Evolutionary conservation across 2,797 vertebrate species (phyloP).

Genomic region (Paramormyrops hopkinsi): DNA sequence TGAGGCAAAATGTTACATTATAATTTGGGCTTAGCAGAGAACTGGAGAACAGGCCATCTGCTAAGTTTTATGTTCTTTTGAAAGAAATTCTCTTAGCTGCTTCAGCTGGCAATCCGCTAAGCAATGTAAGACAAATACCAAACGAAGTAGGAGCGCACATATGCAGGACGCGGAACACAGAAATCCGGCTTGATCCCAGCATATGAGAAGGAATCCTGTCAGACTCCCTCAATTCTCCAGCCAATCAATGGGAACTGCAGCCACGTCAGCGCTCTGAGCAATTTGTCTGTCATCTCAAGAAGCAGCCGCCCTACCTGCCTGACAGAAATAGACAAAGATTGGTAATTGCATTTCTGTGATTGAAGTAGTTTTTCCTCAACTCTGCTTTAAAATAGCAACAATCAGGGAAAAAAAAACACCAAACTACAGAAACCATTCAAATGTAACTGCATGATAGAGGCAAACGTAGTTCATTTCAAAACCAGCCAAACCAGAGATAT

Average conservation of each 20-base stretch:
- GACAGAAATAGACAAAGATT: not conserved
- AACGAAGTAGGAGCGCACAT: not conserved
- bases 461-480: not conserved
- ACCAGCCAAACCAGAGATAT: not conserved
- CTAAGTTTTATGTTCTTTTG: not conserved
- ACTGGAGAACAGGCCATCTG: not conserved
- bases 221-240: not conserved
- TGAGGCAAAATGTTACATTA: not conserved
- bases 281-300: not conserved
- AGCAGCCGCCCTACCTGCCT: not conserved
- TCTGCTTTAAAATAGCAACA: not conserved
- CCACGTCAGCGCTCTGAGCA: not conserved
- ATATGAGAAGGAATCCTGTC: not conserved
- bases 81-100: not conserved
- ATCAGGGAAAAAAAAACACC: not conserved
- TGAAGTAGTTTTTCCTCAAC: not conserved
- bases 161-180: not conserved
- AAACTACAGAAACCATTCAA: not conserved
- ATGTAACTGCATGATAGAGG: not conserved
- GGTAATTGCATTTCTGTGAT: slow-evolving; percentile 3
- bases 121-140: not conserved
- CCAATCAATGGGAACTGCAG: not conserved
- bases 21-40: not conserved
- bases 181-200: not conserved
- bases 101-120: not conserved